phyloP scores from a whole-genome alignment of 2,113 vertebrate genomes.

The Podarcis muralis region DNA sequence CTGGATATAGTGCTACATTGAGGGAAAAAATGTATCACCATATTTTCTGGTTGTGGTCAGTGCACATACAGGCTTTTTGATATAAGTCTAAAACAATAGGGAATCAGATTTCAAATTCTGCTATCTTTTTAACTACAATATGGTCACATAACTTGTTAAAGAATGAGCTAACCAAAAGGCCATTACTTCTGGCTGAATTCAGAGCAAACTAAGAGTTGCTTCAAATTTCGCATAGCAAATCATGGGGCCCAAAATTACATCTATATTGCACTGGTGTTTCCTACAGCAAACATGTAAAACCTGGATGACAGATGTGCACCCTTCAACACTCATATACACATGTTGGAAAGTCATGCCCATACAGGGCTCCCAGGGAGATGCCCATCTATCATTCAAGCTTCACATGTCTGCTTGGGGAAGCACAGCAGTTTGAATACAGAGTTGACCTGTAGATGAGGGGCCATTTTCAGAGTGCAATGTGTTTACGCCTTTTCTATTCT shows the following conservation, averaged over 20 bases:
- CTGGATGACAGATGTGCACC: background rate
- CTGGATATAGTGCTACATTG: conserved; percentile 73
- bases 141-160: conserved; percentile 51
- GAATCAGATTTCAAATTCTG: conserved; percentile 63
- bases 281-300: background rate
- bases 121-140: conserved; percentile 53
- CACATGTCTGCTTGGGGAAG: background rate
- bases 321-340: background rate
- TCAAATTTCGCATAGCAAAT: background rate
- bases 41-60: conserved; percentile 72
- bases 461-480: background rate
- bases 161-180: background rate
- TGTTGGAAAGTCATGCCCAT: background rate
- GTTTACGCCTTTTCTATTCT: background rate
- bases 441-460: background rate
- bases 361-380: background rate
- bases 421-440: background rate
- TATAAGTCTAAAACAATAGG: conserved; percentile 64
- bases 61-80: conserved; percentile 70
- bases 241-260: background rate
- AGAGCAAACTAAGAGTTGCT: background rate
- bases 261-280: background rate
- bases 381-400: background rate
- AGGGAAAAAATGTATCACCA: conserved; percentile 68
- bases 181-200: background rate